These are phyloP conservation scores for Limnodromus scolopaceus DNA, from an alignment of 2,797 vertebrate species.

Conservation along the genomic window DNA sequence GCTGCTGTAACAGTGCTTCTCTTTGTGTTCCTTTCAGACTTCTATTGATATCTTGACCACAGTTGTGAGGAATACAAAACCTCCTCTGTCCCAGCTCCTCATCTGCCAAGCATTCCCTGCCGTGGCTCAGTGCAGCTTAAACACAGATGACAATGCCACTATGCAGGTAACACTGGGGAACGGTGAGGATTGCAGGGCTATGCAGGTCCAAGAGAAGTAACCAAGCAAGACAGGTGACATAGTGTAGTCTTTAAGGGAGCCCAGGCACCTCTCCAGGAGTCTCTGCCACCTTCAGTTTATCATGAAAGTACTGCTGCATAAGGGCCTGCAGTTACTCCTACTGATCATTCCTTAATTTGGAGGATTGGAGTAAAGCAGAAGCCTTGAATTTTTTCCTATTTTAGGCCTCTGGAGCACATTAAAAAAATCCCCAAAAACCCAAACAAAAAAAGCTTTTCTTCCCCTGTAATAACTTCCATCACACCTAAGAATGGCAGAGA, in stretches of 20 bases:
- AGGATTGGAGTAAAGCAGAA: background rate
- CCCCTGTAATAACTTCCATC: background rate
- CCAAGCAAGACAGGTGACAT: background rate
- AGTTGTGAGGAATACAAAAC: conserved; percentile 94
- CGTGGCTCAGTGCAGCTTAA: conserved; percentile 95
- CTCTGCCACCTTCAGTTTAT: background rate
- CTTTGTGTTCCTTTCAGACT: conserved; percentile 80
- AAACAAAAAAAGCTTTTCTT: background rate
- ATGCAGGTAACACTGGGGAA: conserved; percentile 89
- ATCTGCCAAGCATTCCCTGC: conserved; percentile 97
- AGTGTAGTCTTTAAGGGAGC: background rate
- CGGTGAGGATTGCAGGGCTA: background rate
- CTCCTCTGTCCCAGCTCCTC: conserved; percentile 94
- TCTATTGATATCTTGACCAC: conserved; percentile 97
- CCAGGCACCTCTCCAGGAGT: background rate
- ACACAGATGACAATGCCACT: conserved; percentile 94
- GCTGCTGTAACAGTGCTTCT: background rate
- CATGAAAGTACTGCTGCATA: background rate
- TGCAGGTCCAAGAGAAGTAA: background rate
- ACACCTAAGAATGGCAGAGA: background rate
- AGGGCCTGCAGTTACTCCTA: background rate
- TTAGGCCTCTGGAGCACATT: background rate
- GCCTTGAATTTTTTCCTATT: background rate
- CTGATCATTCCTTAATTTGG: background rate
- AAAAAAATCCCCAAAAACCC: background rate